phyloP scores from a whole-genome alignment of 2,888 invertebrate genomes.

The Mantis religiosa region DNA sequence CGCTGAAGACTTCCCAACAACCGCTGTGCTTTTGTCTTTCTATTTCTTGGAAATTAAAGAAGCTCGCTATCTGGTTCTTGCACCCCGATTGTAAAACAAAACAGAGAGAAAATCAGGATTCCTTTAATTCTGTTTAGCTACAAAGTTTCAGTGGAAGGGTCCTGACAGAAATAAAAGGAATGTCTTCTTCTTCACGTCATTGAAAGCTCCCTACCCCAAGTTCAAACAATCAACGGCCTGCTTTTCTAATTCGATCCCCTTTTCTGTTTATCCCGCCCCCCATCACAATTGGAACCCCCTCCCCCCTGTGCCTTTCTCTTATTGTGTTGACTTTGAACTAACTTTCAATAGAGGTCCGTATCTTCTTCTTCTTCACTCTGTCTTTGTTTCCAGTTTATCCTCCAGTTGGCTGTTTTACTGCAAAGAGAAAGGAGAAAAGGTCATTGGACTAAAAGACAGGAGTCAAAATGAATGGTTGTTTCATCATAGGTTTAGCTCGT shows the following conservation, averaged over 20 bases:
- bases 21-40: neutral
- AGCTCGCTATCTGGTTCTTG: conserved; percentile 6
- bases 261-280: conserved; percentile 16
- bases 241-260: conserved; percentile 21
- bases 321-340: conserved; percentile 25
- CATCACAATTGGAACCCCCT: conserved; percentile 8
- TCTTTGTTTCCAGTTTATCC: conserved; percentile 24
- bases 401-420: conserved; percentile 21
- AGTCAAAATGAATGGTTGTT: conserved; percentile 17
- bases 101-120: conserved; percentile 20
- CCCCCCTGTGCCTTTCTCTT: conserved; percentile 11
- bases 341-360: conserved; percentile 6
- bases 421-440: neutral
- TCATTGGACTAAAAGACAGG: conserved; percentile 15
- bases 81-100: conserved; percentile 14
- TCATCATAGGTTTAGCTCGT: conserved; percentile 10
- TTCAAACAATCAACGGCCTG: conserved; percentile 27
- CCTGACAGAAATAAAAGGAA: conserved; percentile 13
- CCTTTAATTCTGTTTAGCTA: conserved; percentile 24
- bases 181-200: conserved; percentile 10
- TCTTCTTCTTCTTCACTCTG: neutral
- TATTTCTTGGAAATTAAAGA: neutral
- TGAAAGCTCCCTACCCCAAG: neutral
- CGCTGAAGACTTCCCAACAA: neutral
- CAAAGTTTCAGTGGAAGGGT: conserved; percentile 21